phyloP scores from a whole-genome alignment of 2,888 invertebrate species.

The Ormyrus labotus region DNA sequence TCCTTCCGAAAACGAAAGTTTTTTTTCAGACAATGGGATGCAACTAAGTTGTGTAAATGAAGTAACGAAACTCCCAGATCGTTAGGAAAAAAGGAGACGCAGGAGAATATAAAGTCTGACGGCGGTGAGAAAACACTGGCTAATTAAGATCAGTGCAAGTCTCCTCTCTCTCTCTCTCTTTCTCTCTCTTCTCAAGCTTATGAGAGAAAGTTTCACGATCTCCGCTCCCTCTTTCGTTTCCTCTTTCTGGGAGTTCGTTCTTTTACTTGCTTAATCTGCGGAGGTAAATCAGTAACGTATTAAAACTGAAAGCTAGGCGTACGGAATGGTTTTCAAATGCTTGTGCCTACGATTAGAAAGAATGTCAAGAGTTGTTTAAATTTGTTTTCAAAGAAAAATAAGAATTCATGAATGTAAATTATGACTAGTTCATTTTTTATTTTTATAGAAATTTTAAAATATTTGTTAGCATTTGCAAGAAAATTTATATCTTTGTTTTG shows the following conservation, averaged over 20 bases:
- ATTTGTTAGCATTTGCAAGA: no score
- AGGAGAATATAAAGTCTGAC: slow-evolving; percentile 47
- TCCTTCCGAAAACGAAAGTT: slow-evolving; percentile 47
- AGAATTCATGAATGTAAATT: no score
- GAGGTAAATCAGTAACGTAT: no score
- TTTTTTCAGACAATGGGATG: slow-evolving; percentile 43
- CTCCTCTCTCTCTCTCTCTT: not conserved
- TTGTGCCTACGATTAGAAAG: no score
- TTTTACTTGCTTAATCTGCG: no score
- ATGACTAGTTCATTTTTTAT: no score
- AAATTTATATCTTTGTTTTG: no score
- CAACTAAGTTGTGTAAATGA: slow-evolving; percentile 56
- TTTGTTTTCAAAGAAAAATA: no score
- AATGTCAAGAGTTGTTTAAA: no score
- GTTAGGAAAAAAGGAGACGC: slow-evolving; percentile 29
- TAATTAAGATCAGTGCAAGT: slow-evolving; percentile 59
- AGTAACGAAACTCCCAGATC: slow-evolving; percentile 54
- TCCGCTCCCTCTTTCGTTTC: slow-evolving; percentile 30
- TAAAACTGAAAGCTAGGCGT: no score
- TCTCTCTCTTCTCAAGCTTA: slow-evolving; percentile 25
- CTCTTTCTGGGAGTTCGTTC: not conserved
- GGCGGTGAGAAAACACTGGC: slow-evolving; percentile 53
- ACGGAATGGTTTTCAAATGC: no score
- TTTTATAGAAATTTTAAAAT: no score
- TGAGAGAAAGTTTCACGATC: slow-evolving; percentile 61